Evolutionary conservation across 2,888 invertebrate species (phyloP).

Genomic region (Tachina lurida): DNA sequence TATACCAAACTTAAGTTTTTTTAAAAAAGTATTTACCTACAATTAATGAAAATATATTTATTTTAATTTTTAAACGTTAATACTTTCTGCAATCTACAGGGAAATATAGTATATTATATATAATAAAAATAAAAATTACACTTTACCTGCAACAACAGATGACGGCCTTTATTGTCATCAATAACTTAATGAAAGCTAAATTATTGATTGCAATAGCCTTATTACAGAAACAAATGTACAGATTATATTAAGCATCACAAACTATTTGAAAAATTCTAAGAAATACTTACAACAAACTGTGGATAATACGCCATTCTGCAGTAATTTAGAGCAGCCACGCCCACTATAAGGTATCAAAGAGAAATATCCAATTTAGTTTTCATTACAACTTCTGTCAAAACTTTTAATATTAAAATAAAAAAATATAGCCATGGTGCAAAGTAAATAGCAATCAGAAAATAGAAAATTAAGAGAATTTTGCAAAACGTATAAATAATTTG

Average conservation of each 20-base stretch:
- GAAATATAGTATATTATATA: no score
- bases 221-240: background rate
- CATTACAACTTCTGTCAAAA: background rate
- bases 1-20: no score
- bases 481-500: background rate
- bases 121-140: no score
- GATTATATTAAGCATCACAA: background rate
- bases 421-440: background rate
- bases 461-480: background rate
- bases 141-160: no score
- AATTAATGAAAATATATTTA: no score
- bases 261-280: constrained; percentile 9
- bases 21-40: no score
- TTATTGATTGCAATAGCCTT: background rate
- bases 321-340: constrained; percentile 43
- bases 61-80: no score
- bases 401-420: background rate
- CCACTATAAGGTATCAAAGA: constrained; percentile 58
- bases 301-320: constrained; percentile 58
- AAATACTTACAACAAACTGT: constrained; percentile 55
- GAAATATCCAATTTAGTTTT: constrained; percentile 47
- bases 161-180: no score
- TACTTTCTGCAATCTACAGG: no score
- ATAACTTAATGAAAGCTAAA: no score
- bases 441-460: background rate